A percentile compares a stretch with the other conserved stretches of the same genome.
Conservation (phyloP, 2,888 invertebrate species). For the Sycophila texana region DNA sequence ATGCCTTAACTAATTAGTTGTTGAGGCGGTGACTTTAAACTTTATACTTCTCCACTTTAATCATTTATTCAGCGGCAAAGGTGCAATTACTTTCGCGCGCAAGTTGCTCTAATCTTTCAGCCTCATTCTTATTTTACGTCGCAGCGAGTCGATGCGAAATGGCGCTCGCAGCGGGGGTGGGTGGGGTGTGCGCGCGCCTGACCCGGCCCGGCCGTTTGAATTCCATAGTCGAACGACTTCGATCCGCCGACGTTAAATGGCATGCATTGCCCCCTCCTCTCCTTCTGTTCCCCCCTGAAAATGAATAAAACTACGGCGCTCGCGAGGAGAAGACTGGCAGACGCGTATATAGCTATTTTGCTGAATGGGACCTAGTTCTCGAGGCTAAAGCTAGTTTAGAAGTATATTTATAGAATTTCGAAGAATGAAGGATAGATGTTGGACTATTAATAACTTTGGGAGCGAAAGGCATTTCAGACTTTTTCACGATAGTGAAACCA, state of each 20-base stretch:
- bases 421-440: constrained; percentile 1
- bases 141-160: too few relatives aligned
- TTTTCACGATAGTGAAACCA: too few relatives aligned
- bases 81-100: too few relatives aligned
- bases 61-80: too few relatives aligned
- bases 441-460: constrained; percentile 23
- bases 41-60: too few relatives aligned
- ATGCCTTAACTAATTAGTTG: too few relatives aligned
- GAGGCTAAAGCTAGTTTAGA: constrained; percentile 24
- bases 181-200: too few relatives aligned
- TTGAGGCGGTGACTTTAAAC: too few relatives aligned
- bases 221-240: constrained; percentile 1
- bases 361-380: constrained; percentile 43
- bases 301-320: not conserved
- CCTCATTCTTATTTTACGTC: too few relatives aligned
- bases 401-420: constrained; percentile 43
- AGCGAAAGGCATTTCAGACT: too few relatives aligned
- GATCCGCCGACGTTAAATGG: not conserved
- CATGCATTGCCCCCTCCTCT: not conserved
- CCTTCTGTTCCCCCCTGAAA: not conserved
- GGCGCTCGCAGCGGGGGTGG: too few relatives aligned
- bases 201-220: not conserved
- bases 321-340: not conserved
- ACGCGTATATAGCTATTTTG: constrained; percentile 31
- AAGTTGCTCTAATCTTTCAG: too few relatives aligned